Evolutionary conservation across 2,888 invertebrate genomes (phyloP).

Genomic region (Callyntrura sp.): DNA sequence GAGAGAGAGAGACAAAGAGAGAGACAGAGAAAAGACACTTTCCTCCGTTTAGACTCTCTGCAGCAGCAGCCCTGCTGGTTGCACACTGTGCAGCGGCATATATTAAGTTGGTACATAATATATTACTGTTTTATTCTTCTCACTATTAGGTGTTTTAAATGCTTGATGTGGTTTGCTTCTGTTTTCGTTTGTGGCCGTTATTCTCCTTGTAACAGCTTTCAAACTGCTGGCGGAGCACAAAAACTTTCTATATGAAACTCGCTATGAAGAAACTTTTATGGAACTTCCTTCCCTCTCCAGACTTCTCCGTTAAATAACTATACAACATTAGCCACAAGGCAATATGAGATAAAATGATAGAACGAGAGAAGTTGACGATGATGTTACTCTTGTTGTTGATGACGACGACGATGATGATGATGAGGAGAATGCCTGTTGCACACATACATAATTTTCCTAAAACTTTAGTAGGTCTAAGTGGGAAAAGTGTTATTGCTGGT

Average conservation of each 20-base stretch:
- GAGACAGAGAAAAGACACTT: neutral
- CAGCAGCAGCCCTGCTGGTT: slow-evolving; percentile 18
- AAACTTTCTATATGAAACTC: slow-evolving; percentile 1
- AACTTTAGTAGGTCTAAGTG: neutral
- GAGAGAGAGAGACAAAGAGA: too few species aligned
- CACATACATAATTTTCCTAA: slow-evolving; percentile 6
- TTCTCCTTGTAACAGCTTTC: neutral
- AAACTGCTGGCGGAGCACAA: slow-evolving; percentile 8
- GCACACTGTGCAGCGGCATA: neutral
- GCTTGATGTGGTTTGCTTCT: slow-evolving; percentile 37
- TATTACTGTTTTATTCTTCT: slow-evolving; percentile 42
- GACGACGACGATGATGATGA: neutral
- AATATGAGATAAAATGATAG: slow-evolving; percentile 33
- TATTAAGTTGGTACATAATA: neutral
- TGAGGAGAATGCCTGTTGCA: slow-evolving; percentile 45
- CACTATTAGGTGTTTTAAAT: slow-evolving; percentile 47
- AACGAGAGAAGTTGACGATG: neutral
- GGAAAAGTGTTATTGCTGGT: slow-evolving; percentile 25
- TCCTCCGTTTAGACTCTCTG: neutral
- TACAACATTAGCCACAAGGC: slow-evolving; percentile 32
- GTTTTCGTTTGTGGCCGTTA: neutral
- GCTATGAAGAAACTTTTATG: neutral
- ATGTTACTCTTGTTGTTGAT: too few species aligned
- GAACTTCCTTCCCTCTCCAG: neutral
- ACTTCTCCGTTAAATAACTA: slow-evolving; percentile 15